Base-by-base conservation (phyloP, 2,797 vertebrate species). In the Epinephelus malabaricus region DNA sequence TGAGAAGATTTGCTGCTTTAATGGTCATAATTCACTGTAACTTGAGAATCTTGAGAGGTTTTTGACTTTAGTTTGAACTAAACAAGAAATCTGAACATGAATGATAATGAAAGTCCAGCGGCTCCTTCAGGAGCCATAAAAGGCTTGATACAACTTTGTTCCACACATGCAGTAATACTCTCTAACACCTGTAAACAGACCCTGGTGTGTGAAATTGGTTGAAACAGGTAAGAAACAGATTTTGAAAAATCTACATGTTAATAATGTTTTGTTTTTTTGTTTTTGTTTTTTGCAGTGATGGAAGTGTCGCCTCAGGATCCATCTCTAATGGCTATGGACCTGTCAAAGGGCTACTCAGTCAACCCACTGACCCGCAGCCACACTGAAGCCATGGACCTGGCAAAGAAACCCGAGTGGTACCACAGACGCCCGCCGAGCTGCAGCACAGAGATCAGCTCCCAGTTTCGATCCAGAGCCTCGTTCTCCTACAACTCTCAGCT, bases 341-440 rank as follows among this genome's bases (percentile, higher is more conserved):
- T 95, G 81, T 94, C 94, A 0, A 94, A 91, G 85, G 87, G 90
- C 78, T 94, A 79, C 88, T 84, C 88, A 5, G 82, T 85, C 61
- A 85, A 67, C 34, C 83, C 90, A 1, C 73, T 88, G 81, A 85
- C 81, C 64, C 49, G 79, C 59, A 59, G 81, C 86, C 83, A 88
- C 43, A 0, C 86, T 3, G 91, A 94, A 30, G 83, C 90, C 56
- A 43, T 92, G 85, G 92, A 95, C 84, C 79, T 94, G 76, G 89
- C 85, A 0, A 94, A 92, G 86, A 94, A 94, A 76, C 89, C 93
- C 0, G 92, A 94, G 78, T 94, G 94, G 94, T 93, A 92, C 86
- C 92, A 91, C 81, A 56, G 88, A 17, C 86, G 82, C 46, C 91
- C 93, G 0, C 60, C 82, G 2, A 77, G 79, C 85, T 88, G 89